Conservation (phyloP, 2,113 vertebrate species). For the Gulo gulo region DNA sequence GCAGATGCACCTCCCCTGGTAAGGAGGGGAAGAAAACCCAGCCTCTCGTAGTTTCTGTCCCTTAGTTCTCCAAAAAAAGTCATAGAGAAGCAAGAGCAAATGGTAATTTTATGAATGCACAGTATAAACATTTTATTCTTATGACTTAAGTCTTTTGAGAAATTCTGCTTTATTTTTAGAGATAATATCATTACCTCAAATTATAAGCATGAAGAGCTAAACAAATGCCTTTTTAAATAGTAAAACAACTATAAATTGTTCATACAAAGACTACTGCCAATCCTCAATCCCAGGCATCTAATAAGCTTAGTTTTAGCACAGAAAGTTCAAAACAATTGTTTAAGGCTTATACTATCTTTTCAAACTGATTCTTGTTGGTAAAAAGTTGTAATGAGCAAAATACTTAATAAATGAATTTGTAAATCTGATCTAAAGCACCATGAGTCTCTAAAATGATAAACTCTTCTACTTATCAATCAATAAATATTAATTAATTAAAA, state of each 20-base stretch:
- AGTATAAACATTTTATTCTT: neutral
- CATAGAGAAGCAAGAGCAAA: neutral
- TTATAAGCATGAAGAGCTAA: neutral
- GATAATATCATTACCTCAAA: neutral
- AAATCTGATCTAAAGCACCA: neutral
- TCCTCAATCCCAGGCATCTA: neutral
- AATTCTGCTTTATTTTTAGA: neutral
- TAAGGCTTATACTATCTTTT: neutral
- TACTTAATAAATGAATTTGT: neutral
- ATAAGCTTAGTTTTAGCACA: neutral
- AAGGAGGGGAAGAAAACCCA: neutral
- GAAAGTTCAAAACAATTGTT: neutral
- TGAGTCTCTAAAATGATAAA: neutral
- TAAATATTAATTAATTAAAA: neutral
- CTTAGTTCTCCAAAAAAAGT: neutral
- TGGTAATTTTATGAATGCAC: neutral
- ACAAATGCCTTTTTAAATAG: neutral
- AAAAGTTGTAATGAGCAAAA: conserved; percentile 16
- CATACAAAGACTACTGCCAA: neutral
- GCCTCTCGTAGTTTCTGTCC: neutral
- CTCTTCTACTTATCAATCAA: neutral
- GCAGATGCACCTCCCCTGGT: neutral
- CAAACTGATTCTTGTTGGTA: conserved; percentile 1
- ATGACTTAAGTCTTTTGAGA: neutral
- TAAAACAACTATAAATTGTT: neutral